Evolutionary conservation across 2,113 vertebrate species (phyloP).

Genomic region (Mormoops blainvillei): DNA sequence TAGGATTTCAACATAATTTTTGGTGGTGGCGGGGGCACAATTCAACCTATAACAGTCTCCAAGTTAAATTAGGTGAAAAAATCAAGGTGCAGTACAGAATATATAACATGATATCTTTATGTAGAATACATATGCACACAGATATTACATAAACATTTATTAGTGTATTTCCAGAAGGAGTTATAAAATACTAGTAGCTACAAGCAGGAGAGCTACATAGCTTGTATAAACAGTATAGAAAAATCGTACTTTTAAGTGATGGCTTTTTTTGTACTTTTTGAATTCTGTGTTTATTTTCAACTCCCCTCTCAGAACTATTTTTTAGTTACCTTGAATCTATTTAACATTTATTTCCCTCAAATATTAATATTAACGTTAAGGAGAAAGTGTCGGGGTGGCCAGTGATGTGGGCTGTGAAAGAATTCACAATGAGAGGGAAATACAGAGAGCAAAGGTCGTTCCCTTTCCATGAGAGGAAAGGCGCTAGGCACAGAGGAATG

Average conservation of each 20-base stretch:
- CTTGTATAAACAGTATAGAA: background rate
- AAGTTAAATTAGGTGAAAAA: background rate
- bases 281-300: background rate
- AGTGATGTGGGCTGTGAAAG: no score
- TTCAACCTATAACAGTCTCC: background rate
- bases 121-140: background rate
- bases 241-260: background rate
- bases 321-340: conserved; percentile 1
- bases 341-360: background rate
- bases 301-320: background rate
- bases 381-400: no score
- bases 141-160: background rate
- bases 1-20: background rate
- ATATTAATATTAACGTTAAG: background rate
- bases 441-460: no score
- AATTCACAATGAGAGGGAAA: no score
- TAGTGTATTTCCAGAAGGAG: background rate
- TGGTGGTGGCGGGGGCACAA: background rate
- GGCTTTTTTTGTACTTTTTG: background rate
- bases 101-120: background rate
- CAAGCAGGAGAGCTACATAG: background rate
- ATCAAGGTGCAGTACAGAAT: background rate
- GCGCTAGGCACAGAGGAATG: no score
- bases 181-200: background rate
- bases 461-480: no score